Evolutionary conservation across 2,888 invertebrate genomes (phyloP).

Genomic region (Saturnia pavonia): DNA sequence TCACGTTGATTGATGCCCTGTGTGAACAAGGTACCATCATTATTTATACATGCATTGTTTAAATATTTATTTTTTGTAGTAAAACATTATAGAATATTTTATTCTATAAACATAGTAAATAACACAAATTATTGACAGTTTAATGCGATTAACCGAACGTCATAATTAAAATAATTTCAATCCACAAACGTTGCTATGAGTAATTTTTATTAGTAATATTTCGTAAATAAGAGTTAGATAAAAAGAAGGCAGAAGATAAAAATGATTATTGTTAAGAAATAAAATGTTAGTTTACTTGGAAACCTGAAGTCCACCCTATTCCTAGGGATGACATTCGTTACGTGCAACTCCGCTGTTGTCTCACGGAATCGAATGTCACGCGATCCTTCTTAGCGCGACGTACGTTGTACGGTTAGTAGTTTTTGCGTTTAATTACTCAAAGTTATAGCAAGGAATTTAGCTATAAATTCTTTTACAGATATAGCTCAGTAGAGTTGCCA

Average conservation of each 20-base stretch:
- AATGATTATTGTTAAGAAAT: background rate
- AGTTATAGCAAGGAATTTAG: constrained; percentile 19
- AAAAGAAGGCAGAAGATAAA: background rate
- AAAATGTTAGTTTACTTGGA: background rate
- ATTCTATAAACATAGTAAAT: background rate
- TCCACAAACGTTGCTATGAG: background rate
- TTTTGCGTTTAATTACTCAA: constrained; percentile 9
- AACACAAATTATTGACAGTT: background rate
- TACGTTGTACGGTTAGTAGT: background rate
- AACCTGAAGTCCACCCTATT: background rate
- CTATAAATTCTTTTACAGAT: constrained; percentile 19
- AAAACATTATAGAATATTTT: background rate
- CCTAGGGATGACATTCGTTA: background rate
- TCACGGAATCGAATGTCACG: background rate
- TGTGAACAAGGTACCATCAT: too few relatives aligned
- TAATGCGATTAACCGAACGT: background rate
- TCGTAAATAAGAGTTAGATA: background rate
- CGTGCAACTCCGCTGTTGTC: background rate
- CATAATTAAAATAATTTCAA: background rate
- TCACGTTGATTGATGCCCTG: too few relatives aligned
- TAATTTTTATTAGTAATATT: too few relatives aligned
- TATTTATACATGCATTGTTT: too few relatives aligned
- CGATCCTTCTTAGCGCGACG: background rate
- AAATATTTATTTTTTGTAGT: too few relatives aligned
- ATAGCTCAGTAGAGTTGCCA: constrained; percentile 17